Conservation (phyloP, 2,888 invertebrate species). For the Sinotaia quadrata region DNA sequence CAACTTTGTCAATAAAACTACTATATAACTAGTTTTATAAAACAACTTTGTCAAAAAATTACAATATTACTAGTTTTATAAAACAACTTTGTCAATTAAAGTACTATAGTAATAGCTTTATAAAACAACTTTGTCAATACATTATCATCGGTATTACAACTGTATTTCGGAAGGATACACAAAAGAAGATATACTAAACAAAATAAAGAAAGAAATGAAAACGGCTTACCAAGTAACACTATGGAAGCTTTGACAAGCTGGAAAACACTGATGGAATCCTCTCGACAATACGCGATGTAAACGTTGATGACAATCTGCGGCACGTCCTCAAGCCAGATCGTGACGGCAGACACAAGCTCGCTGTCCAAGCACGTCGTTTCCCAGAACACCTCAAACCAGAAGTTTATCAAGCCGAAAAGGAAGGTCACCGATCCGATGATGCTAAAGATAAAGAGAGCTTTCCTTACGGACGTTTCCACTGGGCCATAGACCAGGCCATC, state of each 20-base stretch:
- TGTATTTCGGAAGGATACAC: too few relatives aligned
- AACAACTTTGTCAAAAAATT: too few relatives aligned
- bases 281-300: slow-evolving; percentile 51
- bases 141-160: too few relatives aligned
- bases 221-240: slow-evolving; percentile 45
- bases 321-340: slow-evolving; percentile 52
- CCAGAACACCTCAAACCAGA: slow-evolving; percentile 38
- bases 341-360: slow-evolving; percentile 46
- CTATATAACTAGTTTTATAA: too few relatives aligned
- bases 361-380: slow-evolving; percentile 41
- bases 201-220: too few relatives aligned
- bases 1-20: too few relatives aligned
- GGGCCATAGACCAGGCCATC: slow-evolving; percentile 57
- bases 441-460: slow-evolving; percentile 47
- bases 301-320: slow-evolving; percentile 47
- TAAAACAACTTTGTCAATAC: too few relatives aligned
- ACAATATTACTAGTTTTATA: too few relatives aligned
- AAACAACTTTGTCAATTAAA: too few relatives aligned
- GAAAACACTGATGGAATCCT: slow-evolving; percentile 56
- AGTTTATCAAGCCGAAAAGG: slow-evolving; percentile 23
- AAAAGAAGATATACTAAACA: too few relatives aligned
- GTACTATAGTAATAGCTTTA: too few relatives aligned
- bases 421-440: slow-evolving; percentile 40
- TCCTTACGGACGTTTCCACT: slow-evolving; percentile 27
- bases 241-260: slow-evolving; percentile 53